Base-by-base conservation (phyloP, 1,140 invertebrate genomes). In the Protaetia brevitarsis region DNA sequence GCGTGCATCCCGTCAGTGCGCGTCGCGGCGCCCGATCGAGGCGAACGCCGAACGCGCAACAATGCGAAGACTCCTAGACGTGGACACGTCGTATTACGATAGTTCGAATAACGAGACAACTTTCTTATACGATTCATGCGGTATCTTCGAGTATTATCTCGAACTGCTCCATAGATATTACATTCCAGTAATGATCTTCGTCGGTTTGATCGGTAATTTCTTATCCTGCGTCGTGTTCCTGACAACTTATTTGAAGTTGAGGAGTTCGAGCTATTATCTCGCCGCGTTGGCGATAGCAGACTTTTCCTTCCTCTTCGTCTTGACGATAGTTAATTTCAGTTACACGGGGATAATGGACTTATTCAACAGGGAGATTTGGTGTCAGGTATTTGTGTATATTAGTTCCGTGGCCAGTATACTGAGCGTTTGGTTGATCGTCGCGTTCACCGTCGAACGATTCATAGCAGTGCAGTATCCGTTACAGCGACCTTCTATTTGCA, bases 371-470 rank as follows among this genome's bases (percentile, higher is more conserved):
- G 74, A 83, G 1, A 86, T 86, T 0, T 86, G 87, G 61, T 94
- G 92, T 73, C 89, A 93, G 69, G 77, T 87, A 11, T 86, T 90
- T 65, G 82, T 88, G 4, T 94, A 91, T 74, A 70, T 88, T 0
- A 85, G 85, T 34, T 87, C 87, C 67, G 83, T 91, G 27, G 87
- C 86, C 63, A 86, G 87, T 71, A 90, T 89, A 72, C 80, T 90
- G 16, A 92, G 89, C 68, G 87, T 90, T 0, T 94, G 91, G 91
- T 83, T 93, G 60, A 89, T 92, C 0, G 90, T 95, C 3, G 89
- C 90, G 2, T 94, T 95, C 76, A 95, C 93, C 0, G 84, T 92
- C 0, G 93, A 96, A 75, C 78, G 93, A 19, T 94, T 93, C 75
- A 86, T 95, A 4, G 92, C 92, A 0, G 90, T 95, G 1, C 83